Base-by-base conservation (phyloP, 2,797 vertebrate genomes). In the Cyclopterus lumpus region DNA sequence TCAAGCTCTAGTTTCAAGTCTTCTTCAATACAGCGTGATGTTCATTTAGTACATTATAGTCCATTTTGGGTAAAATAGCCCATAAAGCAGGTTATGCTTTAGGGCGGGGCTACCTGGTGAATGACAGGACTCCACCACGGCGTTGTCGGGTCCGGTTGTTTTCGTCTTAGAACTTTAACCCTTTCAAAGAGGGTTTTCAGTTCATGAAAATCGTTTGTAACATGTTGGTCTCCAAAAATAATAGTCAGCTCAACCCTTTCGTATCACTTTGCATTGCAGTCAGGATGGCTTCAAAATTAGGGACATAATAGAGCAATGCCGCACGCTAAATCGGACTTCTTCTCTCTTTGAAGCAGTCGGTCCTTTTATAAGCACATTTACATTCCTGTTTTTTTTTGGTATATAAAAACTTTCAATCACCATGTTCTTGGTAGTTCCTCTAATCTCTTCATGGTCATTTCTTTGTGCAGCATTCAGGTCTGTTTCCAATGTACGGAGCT, bases 401-500 rank as follows among this genome's bases (percentile, higher is more conserved):
- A 15, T 28, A 26, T 66, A 2, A 26, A 22, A 65, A 8, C 34
- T 48, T 30, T 38, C 7, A 26, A 46, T 59, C 8, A 40, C 32
- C 8, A 34, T 3, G 8, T 30, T 28, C 20, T 40, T 2, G n/a
- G 2, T 61, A 12, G 55, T 40, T 48, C 36, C 20, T 32, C 2
- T 10, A 15, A 18, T 64, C 32, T 65, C 55, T 73, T 20, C 34
- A 51, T 46, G 20, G 38, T 53, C 3, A 8, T 1, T 26, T 62
- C n/a, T 59, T 22, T 54, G 10, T 60, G 62, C 34, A 60, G 18
- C n/a, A 55, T 44, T 51, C 48, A 48, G 18, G 53, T 67, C 40
- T 24, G 55, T 12, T 77, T 69, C 68, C 9, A 79, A 65, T 32
- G 55, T 69, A 48, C 68, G 73, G 40, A 44, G 9, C 54, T n/a